phyloP scores from a whole-genome alignment of 2,113 vertebrate genomes.

The Calidris pugnax region DNA sequence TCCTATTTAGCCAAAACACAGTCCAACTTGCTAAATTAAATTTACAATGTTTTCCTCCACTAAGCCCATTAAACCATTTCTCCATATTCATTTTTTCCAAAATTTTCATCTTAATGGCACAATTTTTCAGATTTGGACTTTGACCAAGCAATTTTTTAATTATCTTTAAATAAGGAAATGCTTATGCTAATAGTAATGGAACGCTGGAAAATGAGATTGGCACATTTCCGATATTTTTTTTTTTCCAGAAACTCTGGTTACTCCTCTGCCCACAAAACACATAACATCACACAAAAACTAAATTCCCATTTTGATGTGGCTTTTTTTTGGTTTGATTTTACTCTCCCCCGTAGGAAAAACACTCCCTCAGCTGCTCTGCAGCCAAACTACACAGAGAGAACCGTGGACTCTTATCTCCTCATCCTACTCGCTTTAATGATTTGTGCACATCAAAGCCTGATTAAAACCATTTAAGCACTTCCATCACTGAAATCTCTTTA shows the following conservation, averaged over 20 bases:
- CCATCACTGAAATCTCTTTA: slow-evolving; percentile 24
- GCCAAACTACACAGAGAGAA: not conserved
- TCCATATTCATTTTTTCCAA: not conserved
- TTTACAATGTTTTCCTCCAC: not conserved
- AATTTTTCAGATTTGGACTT: not conserved
- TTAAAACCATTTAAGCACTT: slow-evolving; percentile 49
- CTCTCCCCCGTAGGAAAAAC: not conserved
- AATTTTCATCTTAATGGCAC: not conserved
- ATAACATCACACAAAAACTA: not conserved
- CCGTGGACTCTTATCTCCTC: slow-evolving; percentile 7
- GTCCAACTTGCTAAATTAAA: not conserved
- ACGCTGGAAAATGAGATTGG: not conserved
- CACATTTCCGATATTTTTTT: not conserved
- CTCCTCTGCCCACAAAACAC: not conserved
- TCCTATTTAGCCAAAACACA: not conserved
- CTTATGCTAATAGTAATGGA: not conserved
- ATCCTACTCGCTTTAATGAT: slow-evolving; percentile 37
- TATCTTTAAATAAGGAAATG: not conserved
- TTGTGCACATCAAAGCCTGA: slow-evolving; percentile 52
- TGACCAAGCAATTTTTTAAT: not conserved
- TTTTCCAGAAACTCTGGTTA: not conserved
- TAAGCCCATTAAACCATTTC: not conserved
- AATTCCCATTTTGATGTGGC: not conserved
- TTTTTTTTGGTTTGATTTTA: not conserved
- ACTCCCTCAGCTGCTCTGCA: not conserved